Percentiles rank a stretch among this genome's conserved stretches.
Evolutionary conservation across 2,888 invertebrate species (phyloP).

Genomic region (Mycalesis mineus): DNA sequence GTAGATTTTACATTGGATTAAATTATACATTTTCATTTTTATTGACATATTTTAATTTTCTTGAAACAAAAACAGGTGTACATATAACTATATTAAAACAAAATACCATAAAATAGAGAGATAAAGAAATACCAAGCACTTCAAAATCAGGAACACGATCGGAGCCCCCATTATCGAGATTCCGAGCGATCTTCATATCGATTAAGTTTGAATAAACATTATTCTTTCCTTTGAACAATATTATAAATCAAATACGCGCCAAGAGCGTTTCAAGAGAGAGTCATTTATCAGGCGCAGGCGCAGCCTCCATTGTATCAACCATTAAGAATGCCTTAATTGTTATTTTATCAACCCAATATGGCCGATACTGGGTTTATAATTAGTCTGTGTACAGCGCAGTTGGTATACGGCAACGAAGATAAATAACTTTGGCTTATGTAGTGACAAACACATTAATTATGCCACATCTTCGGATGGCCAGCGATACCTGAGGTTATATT

Average conservation of each 20-base stretch:
- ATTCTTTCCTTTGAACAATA: slow-evolving; percentile 64
- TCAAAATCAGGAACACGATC: slow-evolving; percentile 6
- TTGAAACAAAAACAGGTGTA: too few relatives aligned
- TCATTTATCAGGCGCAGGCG: slow-evolving; percentile 70
- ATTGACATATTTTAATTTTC: too few relatives aligned
- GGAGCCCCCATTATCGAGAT: slow-evolving; percentile 36
- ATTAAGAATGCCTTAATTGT: slow-evolving; percentile 73
- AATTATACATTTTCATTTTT: too few relatives aligned
- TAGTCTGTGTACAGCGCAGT: slow-evolving; percentile 43
- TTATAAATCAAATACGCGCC: slow-evolving; percentile 74
- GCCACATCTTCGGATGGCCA: slow-evolving; percentile 3
- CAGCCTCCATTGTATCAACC: slow-evolving; percentile 61
- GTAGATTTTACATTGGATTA: too few relatives aligned
- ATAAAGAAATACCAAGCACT: not conserved
- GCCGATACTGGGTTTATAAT: slow-evolving; percentile 60
- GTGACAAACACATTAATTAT: slow-evolving; percentile 20
- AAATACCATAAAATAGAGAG: not conserved
- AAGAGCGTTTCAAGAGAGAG: slow-evolving; percentile 59
- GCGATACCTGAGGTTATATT: slow-evolving; percentile 8
- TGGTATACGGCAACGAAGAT: slow-evolving; percentile 27
- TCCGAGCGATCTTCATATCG: slow-evolving; percentile 67
- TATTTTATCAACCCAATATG: slow-evolving; percentile 74
- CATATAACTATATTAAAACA: not conserved
- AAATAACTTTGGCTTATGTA: slow-evolving; percentile 22
- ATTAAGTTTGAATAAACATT: slow-evolving; percentile 72